Base-by-base conservation (phyloP, 2,888 invertebrate genomes). In the Archips xylosteana region DNA sequence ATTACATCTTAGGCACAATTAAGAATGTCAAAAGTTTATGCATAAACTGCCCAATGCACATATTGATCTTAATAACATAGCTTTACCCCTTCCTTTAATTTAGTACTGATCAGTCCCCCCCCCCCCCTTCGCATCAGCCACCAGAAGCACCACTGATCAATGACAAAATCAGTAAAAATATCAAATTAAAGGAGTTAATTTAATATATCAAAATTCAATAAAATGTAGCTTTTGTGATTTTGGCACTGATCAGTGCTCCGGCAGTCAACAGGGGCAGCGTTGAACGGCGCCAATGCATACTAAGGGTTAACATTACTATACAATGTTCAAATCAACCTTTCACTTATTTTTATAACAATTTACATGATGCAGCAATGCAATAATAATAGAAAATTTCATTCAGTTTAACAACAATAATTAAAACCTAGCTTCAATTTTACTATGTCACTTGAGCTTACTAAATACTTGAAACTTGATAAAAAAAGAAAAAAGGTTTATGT, bases 401-500 rank as follows among this genome's bases (percentile, higher is more conserved):
- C 3, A 57, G 12, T 57, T 57, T 23, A 32, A 57, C 32, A 57
- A 57, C 23, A 57, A 57, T 1, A 23, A 23, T 57, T 32, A 57
- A 32, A 10, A 57, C 12, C 23, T 32, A 32, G 3, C 32, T 57
- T 12, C 32, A 32, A 57, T 4, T 10, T 23, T 57, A 32, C 32
- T 32, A 57, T 57, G 32, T 32, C 10, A 32, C 32, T 32, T 23
- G 12, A 10, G 32, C 57, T 63, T n/a, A 47, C 32, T 34, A 8
- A 15, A 59, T 59, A 64, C 15, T 12, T 39, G n/a, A 23, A 34
- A 32, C 62, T n/a, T 64, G 51, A 54, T 42, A 42, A 9, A 54
- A 23, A 54, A 32, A 42, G 5, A 61, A 23, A 23, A 10, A 23
- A 23, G 23, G 23, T 23, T n/a, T n/a, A 36, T 34, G n/a, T n/a